Base-by-base conservation (phyloP, 1,140 invertebrate species). In the Physella acuta region DNA sequence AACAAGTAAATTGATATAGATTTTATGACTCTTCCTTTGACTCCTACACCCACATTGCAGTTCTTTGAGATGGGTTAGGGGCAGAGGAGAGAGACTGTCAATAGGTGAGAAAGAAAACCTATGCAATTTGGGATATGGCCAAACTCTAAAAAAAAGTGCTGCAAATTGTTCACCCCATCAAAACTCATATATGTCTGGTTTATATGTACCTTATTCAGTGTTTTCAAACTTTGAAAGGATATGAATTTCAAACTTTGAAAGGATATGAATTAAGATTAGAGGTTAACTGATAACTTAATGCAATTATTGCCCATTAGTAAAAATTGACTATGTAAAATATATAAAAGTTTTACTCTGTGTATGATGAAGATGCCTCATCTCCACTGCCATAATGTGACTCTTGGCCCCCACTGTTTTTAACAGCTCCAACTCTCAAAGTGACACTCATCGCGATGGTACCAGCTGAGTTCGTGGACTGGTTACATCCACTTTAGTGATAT, bases 371-470 rank as follows among this genome's bases (percentile, higher is more conserved):
- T 55, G 71, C 71, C 61, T 73, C 71, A 33, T 73, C 67, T 17
- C 71, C 68, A 49, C 67, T 70, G 49, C 44, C 34, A 64, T 70
- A 68, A n/a, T 70, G 67, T 24, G 59, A 39, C 28, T 60, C 67
- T 49, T 55, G 52, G 39, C 28, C n/a, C 52, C 39, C 37, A 67
- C 30, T 70, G 64, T 61, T 30, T 67, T 66, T 69, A 11, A 74
- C 70, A 34, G 73, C 73, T 31, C 70, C 73, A 72, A 74, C 64
- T 37, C 67, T 60, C 68, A 74, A 56, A 51, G 70, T 60, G 51
- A 72, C 66, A 61, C 73, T 74, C 73, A 74, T 74, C 68, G 55
- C 68, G 67, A 70, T 34, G 56, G 67, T 28, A 65, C 53, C 28
- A 71, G 31, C 20, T 64, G 37, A n/a, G 39, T 34, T 17, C 31